Evolutionary conservation across 2,797 vertebrate species (phyloP).

Genomic region (Poeciliopsis paucimaculata): DNA sequence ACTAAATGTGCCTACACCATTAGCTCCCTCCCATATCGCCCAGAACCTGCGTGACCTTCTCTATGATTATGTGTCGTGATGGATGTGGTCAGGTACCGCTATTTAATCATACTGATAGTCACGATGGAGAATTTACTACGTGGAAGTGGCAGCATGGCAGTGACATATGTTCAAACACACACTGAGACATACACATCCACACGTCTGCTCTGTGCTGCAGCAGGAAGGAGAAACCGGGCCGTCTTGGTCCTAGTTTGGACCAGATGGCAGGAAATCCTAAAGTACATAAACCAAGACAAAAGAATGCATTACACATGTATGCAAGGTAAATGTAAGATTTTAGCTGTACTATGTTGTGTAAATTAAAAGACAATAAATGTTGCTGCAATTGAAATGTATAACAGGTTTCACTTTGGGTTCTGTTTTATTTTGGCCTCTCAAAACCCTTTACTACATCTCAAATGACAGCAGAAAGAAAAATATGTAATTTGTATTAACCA

Average conservation of each 20-base stretch:
- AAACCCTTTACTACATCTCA: not conserved
- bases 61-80: slow-evolving; percentile 75
- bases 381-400: not conserved
- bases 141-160: slow-evolving; percentile 63
- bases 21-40: slow-evolving; percentile 47
- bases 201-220: not conserved
- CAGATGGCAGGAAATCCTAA: not conserved
- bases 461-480: not conserved
- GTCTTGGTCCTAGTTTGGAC: not conserved
- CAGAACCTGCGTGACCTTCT: slow-evolving; percentile 63
- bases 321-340: not conserved
- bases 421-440: not conserved
- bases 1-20: slow-evolving; percentile 50
- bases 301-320: not conserved
- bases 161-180: slow-evolving; percentile 65
- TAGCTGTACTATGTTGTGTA: not conserved
- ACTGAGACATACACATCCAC: slow-evolving; percentile 13
- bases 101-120: slow-evolving; percentile 76
- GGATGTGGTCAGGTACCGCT: slow-evolving; percentile 66
- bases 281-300: not conserved
- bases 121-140: slow-evolving; percentile 73
- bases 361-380: not conserved
- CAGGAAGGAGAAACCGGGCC: slow-evolving; percentile 5
- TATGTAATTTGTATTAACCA: not conserved
- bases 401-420: not conserved